Conservation (phyloP, 2,888 invertebrate species). For the Scaptomyza cyrtandrae region DNA sequence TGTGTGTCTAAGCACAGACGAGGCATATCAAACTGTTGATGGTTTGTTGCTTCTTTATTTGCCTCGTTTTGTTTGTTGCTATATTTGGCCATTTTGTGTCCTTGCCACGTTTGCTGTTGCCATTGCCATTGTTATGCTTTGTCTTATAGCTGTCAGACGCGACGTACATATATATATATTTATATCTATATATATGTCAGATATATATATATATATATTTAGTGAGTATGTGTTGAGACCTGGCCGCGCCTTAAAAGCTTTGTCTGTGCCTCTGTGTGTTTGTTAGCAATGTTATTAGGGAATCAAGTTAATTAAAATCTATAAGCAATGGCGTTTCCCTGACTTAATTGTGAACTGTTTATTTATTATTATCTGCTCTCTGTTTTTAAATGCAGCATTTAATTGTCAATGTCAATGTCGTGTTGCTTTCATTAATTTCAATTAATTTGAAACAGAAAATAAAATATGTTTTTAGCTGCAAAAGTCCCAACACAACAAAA, state of each 20-base stretch:
- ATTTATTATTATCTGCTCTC: not conserved
- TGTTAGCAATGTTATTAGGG: slow-evolving; percentile 5
- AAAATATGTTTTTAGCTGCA: slow-evolving; percentile 9
- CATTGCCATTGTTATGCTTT: slow-evolving; percentile 71
- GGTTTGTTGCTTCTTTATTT: slow-evolving; percentile 79
- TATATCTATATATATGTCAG: slow-evolving; percentile 2
- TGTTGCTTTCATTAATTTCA: slow-evolving; percentile 4
- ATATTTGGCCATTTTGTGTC: slow-evolving; percentile 72
- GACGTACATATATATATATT: slow-evolving; percentile 16
- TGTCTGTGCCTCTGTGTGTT: slow-evolving; percentile 4
- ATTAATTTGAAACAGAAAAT: slow-evolving; percentile 19
- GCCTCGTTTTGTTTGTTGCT: slow-evolving; percentile 73
- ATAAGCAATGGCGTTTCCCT: slow-evolving; percentile 50
- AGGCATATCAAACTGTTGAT: slow-evolving; percentile 78
- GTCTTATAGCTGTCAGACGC: slow-evolving; percentile 59
- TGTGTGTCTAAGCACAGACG: slow-evolving; percentile 55
- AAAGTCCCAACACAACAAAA: not conserved
- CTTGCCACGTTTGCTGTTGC: slow-evolving; percentile 35
- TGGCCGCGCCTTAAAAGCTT: slow-evolving; percentile 64
- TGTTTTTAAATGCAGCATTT: not conserved
- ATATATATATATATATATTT: slow-evolving; percentile 4
- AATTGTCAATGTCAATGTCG: slow-evolving; percentile 30
- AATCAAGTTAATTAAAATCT: slow-evolving; percentile 70
- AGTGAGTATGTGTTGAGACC: slow-evolving; percentile 41
- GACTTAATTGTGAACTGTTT: slow-evolving; percentile 56